Percentiles rank a stretch among this genome's conserved stretches.
Conservation (phyloP, 2,797 vertebrate species). For the Oreortyx pictus region DNA sequence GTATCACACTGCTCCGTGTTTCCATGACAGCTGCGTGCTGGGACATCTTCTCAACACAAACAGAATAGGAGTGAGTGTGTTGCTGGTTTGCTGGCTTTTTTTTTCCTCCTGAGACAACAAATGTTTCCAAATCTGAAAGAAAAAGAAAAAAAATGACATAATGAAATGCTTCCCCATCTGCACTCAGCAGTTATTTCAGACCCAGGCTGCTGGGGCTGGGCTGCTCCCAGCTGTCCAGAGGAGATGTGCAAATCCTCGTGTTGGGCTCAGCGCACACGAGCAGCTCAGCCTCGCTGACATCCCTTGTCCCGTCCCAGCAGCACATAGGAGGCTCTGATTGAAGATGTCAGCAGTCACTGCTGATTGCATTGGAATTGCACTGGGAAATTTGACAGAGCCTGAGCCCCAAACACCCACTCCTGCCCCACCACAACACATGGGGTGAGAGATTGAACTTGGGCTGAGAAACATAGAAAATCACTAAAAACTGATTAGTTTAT, state of each 20-base stretch:
- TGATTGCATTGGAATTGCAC: neutral
- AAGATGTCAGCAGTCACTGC: neutral
- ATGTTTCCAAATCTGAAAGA: neutral
- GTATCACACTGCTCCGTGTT: neutral
- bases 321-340: neutral
- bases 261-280: fast-evolving
- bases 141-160: neutral
- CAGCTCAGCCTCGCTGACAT: neutral
- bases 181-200: neutral
- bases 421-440: neutral
- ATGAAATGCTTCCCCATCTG: neutral
- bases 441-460: neutral
- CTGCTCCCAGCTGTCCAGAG: neutral
- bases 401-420: neutral
- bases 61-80: neutral
- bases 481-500: neutral
- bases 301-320: neutral
- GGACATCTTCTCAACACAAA: neutral
- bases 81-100: neutral
- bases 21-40: neutral
- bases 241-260: neutral
- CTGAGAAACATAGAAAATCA: neutral
- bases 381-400: neutral
- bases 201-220: fast-evolving
- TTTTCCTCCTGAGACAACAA: neutral